These are phyloP conservation scores for Mus minutoides DNA, from an alignment of 2,797 vertebrate genomes.

Conservation along the genomic window DNA sequence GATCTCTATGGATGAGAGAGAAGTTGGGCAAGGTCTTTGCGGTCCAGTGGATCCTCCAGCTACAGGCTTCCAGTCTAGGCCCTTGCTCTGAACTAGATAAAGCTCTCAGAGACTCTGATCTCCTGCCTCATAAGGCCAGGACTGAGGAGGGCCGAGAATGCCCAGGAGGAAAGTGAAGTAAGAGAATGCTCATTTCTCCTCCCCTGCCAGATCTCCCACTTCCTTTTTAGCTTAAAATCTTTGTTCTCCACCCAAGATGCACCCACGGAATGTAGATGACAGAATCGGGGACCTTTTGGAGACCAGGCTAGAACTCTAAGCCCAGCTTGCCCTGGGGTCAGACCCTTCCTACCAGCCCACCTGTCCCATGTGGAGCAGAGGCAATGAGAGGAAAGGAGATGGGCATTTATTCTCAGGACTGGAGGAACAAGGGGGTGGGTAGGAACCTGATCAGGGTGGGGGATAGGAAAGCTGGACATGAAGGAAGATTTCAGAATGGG, in stretches of 20 bases:
- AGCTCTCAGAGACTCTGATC: background rate
- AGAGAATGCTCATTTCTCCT: background rate
- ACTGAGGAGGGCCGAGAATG: background rate
- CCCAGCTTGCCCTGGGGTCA: too few species aligned
- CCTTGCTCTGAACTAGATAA: background rate
- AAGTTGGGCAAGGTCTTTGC: background rate
- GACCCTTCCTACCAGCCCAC: background rate
- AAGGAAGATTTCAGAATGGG: background rate
- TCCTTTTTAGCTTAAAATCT: background rate
- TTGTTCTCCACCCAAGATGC: background rate
- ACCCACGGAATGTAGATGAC: background rate
- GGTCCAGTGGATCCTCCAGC: background rate
- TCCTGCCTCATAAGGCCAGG: background rate
- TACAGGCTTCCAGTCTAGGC: background rate
- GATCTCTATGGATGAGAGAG: background rate
- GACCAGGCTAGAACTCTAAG: background rate
- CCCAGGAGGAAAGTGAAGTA: slow-evolving; percentile 41
- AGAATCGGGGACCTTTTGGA: background rate
- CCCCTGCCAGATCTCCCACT: background rate
- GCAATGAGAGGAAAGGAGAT: background rate
- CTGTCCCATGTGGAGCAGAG: background rate
- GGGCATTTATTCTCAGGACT: background rate
- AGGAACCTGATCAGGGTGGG: background rate
- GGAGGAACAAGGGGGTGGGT: too few species aligned
- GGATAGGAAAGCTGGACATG: background rate